Conservation (phyloP, 1,140 invertebrate species). For the Thereuonema tuberculata region DNA sequence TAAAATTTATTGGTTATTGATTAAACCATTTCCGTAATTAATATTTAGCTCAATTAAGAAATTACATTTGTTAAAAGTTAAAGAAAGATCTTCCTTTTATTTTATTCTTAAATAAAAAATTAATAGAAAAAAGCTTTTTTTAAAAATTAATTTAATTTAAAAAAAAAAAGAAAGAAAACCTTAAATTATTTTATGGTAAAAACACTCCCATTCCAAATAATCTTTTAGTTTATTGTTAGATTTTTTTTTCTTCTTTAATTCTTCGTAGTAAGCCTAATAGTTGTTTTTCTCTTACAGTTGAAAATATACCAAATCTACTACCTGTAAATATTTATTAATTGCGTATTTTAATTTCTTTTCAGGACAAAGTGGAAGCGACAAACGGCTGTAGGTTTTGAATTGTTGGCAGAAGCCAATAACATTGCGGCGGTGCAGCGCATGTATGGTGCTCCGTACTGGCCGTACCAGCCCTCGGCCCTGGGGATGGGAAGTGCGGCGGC, state of each 20-base stretch:
- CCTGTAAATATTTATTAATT: background rate
- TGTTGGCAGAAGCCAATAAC: constrained; percentile 41
- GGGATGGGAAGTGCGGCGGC: constrained; percentile 40
- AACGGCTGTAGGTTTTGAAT: constrained; percentile 38
- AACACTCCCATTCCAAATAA: background rate
- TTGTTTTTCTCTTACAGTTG: too few relatives aligned
- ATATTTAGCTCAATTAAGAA: too few relatives aligned
- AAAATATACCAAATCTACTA: too few relatives aligned
- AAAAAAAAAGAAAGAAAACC: too few relatives aligned
- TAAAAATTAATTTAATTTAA: too few relatives aligned
- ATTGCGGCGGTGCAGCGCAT: constrained; percentile 42
- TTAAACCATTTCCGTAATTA: too few relatives aligned
- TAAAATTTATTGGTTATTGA: too few relatives aligned
- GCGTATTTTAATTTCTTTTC: constrained; percentile 1
- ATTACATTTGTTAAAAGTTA: too few relatives aligned
- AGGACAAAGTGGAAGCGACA: constrained; percentile 45
- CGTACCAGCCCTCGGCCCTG: constrained; percentile 17
- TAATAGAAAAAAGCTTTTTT: too few relatives aligned
- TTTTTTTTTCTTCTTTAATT: background rate
- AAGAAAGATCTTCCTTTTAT: too few relatives aligned
- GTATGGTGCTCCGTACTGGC: constrained; percentile 29
- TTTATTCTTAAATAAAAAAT: too few relatives aligned
- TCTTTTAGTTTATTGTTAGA: background rate
- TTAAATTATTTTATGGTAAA: background rate
- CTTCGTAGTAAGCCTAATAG: too few relatives aligned